phyloP scores from a whole-genome alignment of 1,140 invertebrate species.

The Drosophila nasuta region DNA sequence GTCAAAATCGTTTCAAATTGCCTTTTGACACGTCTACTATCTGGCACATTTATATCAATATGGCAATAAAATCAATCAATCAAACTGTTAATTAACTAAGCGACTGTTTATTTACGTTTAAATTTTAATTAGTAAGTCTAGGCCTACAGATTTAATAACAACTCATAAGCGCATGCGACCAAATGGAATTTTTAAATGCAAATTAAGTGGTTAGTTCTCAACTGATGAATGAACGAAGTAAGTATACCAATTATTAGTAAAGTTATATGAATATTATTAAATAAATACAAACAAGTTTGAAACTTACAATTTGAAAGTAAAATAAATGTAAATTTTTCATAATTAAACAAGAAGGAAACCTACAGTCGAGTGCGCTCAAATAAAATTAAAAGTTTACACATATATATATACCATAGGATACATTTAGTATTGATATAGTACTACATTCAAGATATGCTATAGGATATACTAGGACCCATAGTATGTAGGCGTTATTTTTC shows the following conservation, averaged over 20 bases:
- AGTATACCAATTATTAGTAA: constrained; percentile 1
- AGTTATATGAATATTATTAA: too few species aligned
- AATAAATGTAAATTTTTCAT: too few species aligned
- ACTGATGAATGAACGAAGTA: not conserved
- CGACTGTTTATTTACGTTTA: constrained; percentile 63
- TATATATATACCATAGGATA: too few species aligned
- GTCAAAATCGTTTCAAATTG: constrained; percentile 46
- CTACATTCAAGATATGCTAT: too few species aligned
- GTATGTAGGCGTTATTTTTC: too few species aligned
- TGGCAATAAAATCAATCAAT: constrained; percentile 71
- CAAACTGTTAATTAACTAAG: constrained; percentile 82
- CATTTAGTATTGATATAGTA: too few species aligned
- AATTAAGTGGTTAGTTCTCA: not conserved
- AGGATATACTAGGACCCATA: too few species aligned
- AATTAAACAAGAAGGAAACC: too few species aligned
- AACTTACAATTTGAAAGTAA: too few species aligned
- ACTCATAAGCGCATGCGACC: not conserved
- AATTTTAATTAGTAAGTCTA: constrained; percentile 74
- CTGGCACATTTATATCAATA: constrained; percentile 57
- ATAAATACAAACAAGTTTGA: too few species aligned
- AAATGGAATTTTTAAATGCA: constrained; percentile 1
- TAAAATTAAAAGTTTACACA: too few species aligned
- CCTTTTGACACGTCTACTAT: constrained; percentile 1
- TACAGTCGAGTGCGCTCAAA: too few species aligned
- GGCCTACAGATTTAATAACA: not conserved